Conservation (phyloP, 2,113 vertebrate genomes). For the Pogona vitticeps region DNA sequence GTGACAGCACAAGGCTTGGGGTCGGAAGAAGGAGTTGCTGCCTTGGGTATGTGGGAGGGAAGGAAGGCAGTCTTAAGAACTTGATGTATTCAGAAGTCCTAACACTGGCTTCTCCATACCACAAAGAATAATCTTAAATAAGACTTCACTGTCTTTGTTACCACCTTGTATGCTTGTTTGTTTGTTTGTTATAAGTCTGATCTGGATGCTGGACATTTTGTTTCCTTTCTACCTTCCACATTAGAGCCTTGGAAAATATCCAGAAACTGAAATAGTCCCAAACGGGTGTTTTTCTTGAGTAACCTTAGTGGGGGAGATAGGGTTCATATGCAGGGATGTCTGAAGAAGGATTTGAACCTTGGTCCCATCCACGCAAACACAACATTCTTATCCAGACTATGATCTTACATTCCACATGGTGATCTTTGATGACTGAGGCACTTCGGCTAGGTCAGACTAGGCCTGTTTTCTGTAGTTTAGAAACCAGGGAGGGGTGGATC, state of each 20-base stretch:
- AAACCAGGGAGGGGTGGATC: too few relatives aligned
- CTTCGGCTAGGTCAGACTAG: too few relatives aligned
- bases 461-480: too few relatives aligned
- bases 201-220: not conserved
- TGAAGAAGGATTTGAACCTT: too few relatives aligned
- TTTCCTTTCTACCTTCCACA: not conserved
- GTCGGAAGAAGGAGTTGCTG: conserved; percentile 8
- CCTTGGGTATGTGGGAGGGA: conserved; percentile 5
- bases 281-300: not conserved
- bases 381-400: too few relatives aligned
- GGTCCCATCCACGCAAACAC: too few relatives aligned
- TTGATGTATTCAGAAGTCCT: not conserved
- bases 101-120: not conserved
- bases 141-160: not conserved
- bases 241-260: not conserved
- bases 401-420: too few relatives aligned
- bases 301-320: too few relatives aligned
- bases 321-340: too few relatives aligned
- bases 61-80: not conserved
- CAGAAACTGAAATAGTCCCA: not conserved
- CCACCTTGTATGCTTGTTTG: not conserved
- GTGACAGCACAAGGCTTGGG: conserved; percentile 5
- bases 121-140: not conserved
- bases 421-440: too few relatives aligned
- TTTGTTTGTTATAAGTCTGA: not conserved